These are phyloP conservation scores for Pantherophis guttatus DNA, from an alignment of 2,113 vertebrate genomes.

Conservation along the genomic window DNA sequence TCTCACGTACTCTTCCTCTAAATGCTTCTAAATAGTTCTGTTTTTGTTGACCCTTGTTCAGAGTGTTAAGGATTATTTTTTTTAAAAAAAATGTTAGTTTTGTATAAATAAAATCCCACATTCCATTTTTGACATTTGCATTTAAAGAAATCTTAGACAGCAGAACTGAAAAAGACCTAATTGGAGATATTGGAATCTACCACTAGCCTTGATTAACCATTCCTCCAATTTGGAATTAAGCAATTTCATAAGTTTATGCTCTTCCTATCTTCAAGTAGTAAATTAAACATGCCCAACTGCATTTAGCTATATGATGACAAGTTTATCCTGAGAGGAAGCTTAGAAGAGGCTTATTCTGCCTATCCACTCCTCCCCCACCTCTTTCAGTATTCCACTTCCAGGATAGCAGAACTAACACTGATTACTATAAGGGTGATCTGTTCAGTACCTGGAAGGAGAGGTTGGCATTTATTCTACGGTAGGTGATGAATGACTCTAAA, in stretches of 20 bases:
- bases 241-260: not conserved
- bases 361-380: not conserved
- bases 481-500: slow-evolving; percentile 46
- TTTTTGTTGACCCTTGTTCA: not conserved
- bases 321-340: slow-evolving; percentile 14
- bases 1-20: slow-evolving; percentile 1
- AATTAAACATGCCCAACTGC: not conserved
- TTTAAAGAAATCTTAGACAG: not conserved
- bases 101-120: not conserved
- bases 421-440: slow-evolving; percentile 36
- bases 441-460: slow-evolving; percentile 46
- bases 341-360: not conserved
- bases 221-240: not conserved
- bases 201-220: not conserved
- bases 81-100: not conserved
- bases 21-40: not conserved
- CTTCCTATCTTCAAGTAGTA: not conserved
- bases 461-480: slow-evolving; percentile 2
- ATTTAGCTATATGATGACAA: not conserved
- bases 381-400: rapidly evolving
- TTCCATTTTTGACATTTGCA: not conserved
- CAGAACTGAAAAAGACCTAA: not conserved
- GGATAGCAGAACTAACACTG: not conserved
- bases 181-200: not conserved
- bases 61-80: not conserved